A percentile compares a stretch with the other conserved stretches of the same genome.
Evolutionary conservation across 53 echinoderm and acorn worm species (phyloP).

Genomic region (Crossaster papposus): DNA sequence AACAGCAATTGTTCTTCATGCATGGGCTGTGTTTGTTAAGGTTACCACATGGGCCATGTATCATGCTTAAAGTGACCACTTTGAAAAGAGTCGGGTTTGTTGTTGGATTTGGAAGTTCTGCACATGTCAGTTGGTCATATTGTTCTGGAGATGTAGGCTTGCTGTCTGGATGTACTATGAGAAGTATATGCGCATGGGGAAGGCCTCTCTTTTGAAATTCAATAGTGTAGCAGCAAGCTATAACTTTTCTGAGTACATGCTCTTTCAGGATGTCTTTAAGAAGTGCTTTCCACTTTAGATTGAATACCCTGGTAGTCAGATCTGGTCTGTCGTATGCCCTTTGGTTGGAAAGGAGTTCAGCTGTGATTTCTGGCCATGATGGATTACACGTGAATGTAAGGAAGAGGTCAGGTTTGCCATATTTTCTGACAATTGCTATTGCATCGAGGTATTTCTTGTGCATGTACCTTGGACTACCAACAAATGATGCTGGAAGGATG

Average conservation of each 20-base stretch:
- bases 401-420: slow-evolving; percentile 67
- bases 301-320: slow-evolving; percentile 50
- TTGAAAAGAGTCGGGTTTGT: slow-evolving; percentile 12
- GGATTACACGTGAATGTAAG: slow-evolving; percentile 72
- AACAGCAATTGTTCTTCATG: too few species aligned
- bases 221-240: slow-evolving; percentile 40
- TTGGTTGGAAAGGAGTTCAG: slow-evolving; percentile 37
- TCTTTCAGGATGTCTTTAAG: slow-evolving; percentile 48
- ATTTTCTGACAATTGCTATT: slow-evolving; percentile 56
- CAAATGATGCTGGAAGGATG: slow-evolving; percentile 51
- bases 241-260: slow-evolving; percentile 30
- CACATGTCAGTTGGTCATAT: slow-evolving; percentile 46
- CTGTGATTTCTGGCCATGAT: slow-evolving; percentile 64
- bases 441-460: slow-evolving; percentile 59
- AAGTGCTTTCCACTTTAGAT: slow-evolving; percentile 48
- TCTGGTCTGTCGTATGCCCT: slow-evolving; percentile 56
- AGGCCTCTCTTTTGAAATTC: slow-evolving; percentile 68
- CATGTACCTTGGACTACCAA: slow-evolving; percentile 67
- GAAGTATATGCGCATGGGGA: slow-evolving; percentile 58
- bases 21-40: too few species aligned
- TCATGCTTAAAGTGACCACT: slow-evolving; percentile 38
- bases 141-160: slow-evolving; percentile 44
- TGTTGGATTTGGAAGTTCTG: slow-evolving; percentile 46
- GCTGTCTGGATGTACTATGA: slow-evolving; percentile 44
- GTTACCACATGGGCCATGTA: not conserved